A percentile compares a stretch with the other conserved stretches of the same genome.
Conservation (phyloP, 2,888 invertebrate genomes). For the Phortica okadai region DNA sequence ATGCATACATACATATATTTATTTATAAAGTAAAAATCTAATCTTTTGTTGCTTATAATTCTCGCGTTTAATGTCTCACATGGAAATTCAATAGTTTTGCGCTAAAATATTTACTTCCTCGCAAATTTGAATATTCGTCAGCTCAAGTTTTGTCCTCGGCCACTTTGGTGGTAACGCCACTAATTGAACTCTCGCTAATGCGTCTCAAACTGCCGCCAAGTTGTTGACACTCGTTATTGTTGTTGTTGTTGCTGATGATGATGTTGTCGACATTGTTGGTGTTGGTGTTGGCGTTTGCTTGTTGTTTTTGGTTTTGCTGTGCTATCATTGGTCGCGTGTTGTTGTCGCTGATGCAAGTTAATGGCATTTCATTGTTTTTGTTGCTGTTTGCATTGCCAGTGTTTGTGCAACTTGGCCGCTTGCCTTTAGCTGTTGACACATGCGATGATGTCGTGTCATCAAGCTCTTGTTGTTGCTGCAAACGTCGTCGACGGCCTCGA, state of each 20-base stretch:
- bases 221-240: background rate
- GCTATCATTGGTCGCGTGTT: constrained; percentile 25
- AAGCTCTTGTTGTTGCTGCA: background rate
- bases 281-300: constrained; percentile 35
- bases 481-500: background rate
- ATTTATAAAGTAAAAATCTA: constrained; percentile 44
- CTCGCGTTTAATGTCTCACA: constrained; percentile 19
- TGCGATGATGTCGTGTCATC: constrained; percentile 37
- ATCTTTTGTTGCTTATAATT: constrained; percentile 41
- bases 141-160: constrained; percentile 63
- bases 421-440: constrained; percentile 36
- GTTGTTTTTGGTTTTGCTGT: constrained; percentile 37
- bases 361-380: constrained; percentile 6
- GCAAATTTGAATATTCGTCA: constrained; percentile 13
- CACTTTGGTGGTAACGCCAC: constrained; percentile 58
- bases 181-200: constrained; percentile 61
- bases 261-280: constrained; percentile 8
- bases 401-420: constrained; percentile 18
- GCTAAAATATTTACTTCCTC: constrained; percentile 19
- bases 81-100: constrained; percentile 31
- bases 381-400: constrained; percentile 12
- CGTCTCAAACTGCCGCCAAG: constrained; percentile 35
- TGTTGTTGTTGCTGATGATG: constrained; percentile 6
- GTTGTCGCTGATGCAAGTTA: constrained; percentile 37
- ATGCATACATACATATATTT: background rate